Base-by-base conservation (phyloP, 2,888 invertebrate species). In the Lycophotia porphyrea region DNA sequence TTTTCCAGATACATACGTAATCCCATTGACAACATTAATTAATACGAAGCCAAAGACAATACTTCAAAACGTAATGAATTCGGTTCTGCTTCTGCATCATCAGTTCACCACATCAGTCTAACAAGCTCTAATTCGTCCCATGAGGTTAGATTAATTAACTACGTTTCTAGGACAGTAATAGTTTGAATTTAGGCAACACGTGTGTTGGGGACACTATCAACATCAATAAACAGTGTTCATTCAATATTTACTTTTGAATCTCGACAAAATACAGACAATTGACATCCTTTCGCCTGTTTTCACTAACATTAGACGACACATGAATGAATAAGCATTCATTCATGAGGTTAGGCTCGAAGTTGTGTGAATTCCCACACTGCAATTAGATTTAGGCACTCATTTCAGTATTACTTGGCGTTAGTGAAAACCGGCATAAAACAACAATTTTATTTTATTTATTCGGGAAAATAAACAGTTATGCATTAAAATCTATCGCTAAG, bases 101-200 rank as follows among this genome's bases (percentile, higher is more conserved):
- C 31, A n/a, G n/a, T n/a, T n/a, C n/a, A n/a, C n/a, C n/a, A 42
- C 49, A 49, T 52, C 36, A 42, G 44, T 64, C 11, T 55, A 61
- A 76, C 60, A 66, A 61, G 69, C 36, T 70, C 55, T 61, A 84
- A 78, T 79, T 84, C 36, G 55, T 74, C 67, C 15, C 63, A 60
- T 21, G 67, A 71, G 63, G 58, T 67, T 67, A 36, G 31, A 58
- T 63, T 49, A 81, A 81, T 78, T 63, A 81, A 55, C 47, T 36
- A 18, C 47, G 34, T 42, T 44, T 63, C 8, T 55, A 27, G 52
- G 27, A 42, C 76, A 42, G 15, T 63, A 55, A 63, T 75, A 27
- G 31, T 49, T 47, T 55, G 34, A 75, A 66, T 67, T 81, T 81
- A 47, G 52, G 61, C 27, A 47, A 47, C 61, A 74, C n/a, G 31